phyloP scores from a whole-genome alignment of 2,888 invertebrate species.

The Lycia hirtaria region DNA sequence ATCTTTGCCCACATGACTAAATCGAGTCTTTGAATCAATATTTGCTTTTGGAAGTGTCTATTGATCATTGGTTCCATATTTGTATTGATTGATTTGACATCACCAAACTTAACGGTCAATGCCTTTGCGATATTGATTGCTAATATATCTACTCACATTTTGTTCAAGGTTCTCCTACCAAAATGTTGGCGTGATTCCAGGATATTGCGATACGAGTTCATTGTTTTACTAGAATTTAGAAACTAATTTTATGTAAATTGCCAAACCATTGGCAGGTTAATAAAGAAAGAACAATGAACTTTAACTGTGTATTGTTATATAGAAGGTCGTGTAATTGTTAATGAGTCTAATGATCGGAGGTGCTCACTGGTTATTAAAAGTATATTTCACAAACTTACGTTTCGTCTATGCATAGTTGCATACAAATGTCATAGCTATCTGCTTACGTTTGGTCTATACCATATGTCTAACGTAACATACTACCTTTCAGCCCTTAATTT shows the following conservation, averaged over 20 bases:
- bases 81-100: constrained; percentile 40
- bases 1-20: neutral
- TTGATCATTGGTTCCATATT: constrained; percentile 11
- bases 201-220: constrained; percentile 8
- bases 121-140: constrained; percentile 5
- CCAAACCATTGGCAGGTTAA: constrained; percentile 30
- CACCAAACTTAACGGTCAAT: constrained; percentile 40
- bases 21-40: constrained; percentile 9
- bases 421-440: too few relatives aligned
- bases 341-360: constrained; percentile 12
- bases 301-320: constrained; percentile 35
- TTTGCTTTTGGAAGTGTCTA: constrained; percentile 6
- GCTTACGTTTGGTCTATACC: too few relatives aligned
- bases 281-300: constrained; percentile 53
- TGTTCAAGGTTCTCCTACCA: neutral
- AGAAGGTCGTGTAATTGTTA: constrained; percentile 27
- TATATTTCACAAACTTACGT: too few relatives aligned
- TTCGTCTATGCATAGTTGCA: too few relatives aligned
- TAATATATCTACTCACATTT: neutral
- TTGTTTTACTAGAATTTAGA: constrained; percentile 10
- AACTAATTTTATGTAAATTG: constrained; percentile 39
- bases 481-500: too few relatives aligned
- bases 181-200: neutral
- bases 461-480: too few relatives aligned
- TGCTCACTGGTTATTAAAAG: too few relatives aligned